phyloP scores from a whole-genome alignment of 2,113 vertebrate species.

The Atlantisia rogersi region DNA sequence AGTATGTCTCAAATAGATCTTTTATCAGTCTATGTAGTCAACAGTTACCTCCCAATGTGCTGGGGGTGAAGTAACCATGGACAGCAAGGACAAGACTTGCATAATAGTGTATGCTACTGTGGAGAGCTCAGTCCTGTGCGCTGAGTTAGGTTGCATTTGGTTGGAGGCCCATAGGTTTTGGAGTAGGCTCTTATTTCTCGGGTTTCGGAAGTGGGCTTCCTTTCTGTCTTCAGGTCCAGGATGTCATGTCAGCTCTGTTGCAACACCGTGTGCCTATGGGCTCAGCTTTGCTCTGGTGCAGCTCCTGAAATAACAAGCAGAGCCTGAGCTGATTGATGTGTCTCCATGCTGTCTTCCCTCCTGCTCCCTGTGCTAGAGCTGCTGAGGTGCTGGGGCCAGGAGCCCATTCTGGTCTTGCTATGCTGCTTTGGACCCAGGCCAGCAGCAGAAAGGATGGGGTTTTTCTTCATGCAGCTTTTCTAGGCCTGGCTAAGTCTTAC shows the following conservation, averaged over 20 bases:
- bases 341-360: fast-evolving
- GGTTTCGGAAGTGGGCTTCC: background rate
- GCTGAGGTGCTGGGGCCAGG: fast-evolving
- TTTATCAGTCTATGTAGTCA: background rate
- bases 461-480: background rate
- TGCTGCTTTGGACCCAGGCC: background rate
- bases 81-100: background rate
- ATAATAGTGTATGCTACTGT: fast-evolving
- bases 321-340: background rate
- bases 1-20: background rate
- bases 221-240: background rate
- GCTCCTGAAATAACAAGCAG: fast-evolving
- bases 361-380: background rate
- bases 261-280: fast-evolving
- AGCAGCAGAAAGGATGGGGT: background rate
- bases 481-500: background rate
- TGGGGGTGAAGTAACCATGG: fast-evolving
- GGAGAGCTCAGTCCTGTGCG: background rate
- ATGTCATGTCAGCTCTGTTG: fast-evolving
- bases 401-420: background rate
- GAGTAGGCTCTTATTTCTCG: background rate
- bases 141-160: fast-evolving
- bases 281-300: background rate
- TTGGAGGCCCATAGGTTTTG: fast-evolving
- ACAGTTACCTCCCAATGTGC: background rate